A percentile compares a stretch with the other conserved stretches of the same genome.
phyloP scores from a whole-genome alignment of 1,140 invertebrate genomes.

The Drosophila asahinai region DNA sequence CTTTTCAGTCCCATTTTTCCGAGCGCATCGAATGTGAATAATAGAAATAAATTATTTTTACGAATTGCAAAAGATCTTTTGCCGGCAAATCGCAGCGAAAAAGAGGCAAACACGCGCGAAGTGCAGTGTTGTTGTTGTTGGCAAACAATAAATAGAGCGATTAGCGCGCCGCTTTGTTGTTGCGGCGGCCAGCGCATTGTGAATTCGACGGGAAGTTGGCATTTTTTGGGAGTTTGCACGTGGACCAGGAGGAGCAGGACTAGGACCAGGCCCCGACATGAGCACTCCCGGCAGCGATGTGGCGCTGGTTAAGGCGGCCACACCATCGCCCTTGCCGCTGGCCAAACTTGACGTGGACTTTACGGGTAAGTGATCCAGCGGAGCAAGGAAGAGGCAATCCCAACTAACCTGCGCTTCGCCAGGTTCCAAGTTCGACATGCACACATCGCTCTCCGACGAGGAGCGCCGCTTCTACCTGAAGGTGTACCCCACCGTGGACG shows the following conservation, averaged over 20 bases:
- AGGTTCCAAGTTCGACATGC: conserved; percentile 85
- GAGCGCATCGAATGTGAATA: conserved; percentile 4
- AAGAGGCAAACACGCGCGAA: not conserved
- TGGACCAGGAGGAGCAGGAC: conserved; percentile 15
- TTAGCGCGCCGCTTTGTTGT: conserved; percentile 27
- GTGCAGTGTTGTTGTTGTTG: conserved; percentile 8
- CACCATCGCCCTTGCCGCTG: conserved; percentile 53
- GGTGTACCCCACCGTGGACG: conserved; percentile 84
- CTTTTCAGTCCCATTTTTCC: not conserved
- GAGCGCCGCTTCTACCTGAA: conserved; percentile 85
- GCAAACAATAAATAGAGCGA: conserved; percentile 9
- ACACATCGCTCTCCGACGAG: conserved; percentile 86
- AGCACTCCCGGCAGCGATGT: conserved; percentile 39
- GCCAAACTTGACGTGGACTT: conserved; percentile 59
- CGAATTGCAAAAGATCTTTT: not conserved
- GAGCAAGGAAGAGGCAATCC: not conserved
- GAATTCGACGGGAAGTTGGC: conserved; percentile 1
- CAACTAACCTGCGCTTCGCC: too few species aligned
- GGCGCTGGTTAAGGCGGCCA: conserved; percentile 22
- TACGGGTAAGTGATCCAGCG: conserved; percentile 33
- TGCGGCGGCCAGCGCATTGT: conserved; percentile 10
- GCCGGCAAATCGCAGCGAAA: conserved; percentile 5
- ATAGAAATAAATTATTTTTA: not conserved
- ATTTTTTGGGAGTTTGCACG: conserved; percentile 15
- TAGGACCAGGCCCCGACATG: conserved; percentile 31